Conservation (phyloP, 2,797 vertebrate genomes). For the Hapalemur alaotrensis region DNA sequence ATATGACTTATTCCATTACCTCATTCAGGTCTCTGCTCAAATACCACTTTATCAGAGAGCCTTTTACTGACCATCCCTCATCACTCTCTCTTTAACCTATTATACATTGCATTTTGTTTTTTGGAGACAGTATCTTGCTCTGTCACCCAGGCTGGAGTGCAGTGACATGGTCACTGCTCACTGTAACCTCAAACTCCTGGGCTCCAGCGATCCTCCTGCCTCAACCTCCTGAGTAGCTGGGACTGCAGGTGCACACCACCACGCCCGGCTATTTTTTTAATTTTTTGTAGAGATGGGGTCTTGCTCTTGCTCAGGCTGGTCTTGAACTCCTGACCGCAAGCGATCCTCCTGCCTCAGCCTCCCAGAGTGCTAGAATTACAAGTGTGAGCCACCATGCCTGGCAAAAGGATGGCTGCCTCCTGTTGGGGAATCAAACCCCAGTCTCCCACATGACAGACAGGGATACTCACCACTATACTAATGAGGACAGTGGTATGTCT, state of each 20-base stretch:
- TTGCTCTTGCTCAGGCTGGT: neutral
- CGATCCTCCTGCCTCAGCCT: neutral
- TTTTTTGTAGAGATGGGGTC: neutral
- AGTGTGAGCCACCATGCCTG: neutral
- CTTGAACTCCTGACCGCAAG: neutral
- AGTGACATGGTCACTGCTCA: neutral
- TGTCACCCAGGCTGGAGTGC: neutral
- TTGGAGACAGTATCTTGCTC: neutral
- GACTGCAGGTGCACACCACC: neutral
- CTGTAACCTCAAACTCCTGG: neutral
- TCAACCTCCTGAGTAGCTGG: neutral
- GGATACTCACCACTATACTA: neutral
- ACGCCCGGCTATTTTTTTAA: neutral
- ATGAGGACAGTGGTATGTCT: neutral
- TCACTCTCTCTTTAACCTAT: neutral
- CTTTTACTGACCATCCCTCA: neutral
- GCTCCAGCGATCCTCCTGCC: neutral
- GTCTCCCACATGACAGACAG: neutral
- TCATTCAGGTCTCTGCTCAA: neutral
- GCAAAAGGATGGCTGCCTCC: neutral
- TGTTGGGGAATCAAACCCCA: neutral
- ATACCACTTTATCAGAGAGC: neutral
- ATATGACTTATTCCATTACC: neutral
- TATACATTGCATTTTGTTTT: neutral
- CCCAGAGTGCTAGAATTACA: neutral